A percentile compares a stretch with the other conserved stretches of the same genome.
phyloP scores from a whole-genome alignment of 2,113 vertebrate genomes.

The Platanista minor region DNA sequence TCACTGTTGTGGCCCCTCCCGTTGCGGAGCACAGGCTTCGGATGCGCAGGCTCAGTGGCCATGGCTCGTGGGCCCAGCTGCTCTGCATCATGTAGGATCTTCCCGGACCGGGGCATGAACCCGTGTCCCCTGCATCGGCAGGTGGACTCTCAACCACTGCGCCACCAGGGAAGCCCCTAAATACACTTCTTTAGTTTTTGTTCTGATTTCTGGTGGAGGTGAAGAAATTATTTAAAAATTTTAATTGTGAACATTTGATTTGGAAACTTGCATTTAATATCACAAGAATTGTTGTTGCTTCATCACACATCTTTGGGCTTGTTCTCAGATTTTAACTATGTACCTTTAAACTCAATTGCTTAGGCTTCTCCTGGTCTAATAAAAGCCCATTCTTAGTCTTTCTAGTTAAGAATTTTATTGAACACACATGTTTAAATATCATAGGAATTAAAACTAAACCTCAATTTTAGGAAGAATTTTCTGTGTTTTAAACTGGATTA shows the following conservation, averaged over 20 bases:
- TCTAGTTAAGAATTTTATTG: constrained; percentile 45
- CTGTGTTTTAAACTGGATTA: constrained; percentile 44
- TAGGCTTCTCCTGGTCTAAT: background rate
- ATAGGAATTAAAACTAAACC: constrained; percentile 52
- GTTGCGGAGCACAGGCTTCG: too few species aligned
- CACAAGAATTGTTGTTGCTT: background rate
- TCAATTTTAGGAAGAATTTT: constrained; percentile 43
- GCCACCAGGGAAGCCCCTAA: too few species aligned
- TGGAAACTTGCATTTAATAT: background rate
- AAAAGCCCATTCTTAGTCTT: background rate
- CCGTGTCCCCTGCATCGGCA: too few species aligned
- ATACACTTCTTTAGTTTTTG: background rate
- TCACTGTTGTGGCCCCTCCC: too few species aligned
- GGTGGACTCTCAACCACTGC: too few species aligned
- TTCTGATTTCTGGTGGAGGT: background rate
- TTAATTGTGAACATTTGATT: background rate
- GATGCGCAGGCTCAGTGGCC: too few species aligned
- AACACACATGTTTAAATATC: constrained; percentile 55
- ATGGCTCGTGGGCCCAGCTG: too few species aligned
- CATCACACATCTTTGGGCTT: background rate
- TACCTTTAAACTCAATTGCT: background rate
- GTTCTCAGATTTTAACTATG: background rate
- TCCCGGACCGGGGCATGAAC: too few species aligned
- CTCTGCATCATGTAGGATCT: too few species aligned
- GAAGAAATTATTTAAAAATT: background rate